Evolutionary conservation across 2,888 invertebrate genomes (phyloP), one percentile per base, ranked within the genome.

Genomic region (Zaprionus bogoriensis): DNA sequence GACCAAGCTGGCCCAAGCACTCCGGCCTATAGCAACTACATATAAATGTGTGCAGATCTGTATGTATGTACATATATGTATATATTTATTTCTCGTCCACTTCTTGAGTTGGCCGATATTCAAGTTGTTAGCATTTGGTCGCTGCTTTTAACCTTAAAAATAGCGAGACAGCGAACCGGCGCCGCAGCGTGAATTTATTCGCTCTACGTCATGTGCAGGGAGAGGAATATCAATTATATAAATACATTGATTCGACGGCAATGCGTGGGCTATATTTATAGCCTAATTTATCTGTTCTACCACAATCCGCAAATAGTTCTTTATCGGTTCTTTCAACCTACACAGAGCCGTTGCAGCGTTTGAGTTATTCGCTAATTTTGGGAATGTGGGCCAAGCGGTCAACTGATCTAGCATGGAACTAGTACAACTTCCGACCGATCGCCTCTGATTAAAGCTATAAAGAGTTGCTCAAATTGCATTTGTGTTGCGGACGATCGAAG

Each of bases 191-290:
- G n/a, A 17, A 57, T 58, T 51, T 67, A 67, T 65, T 20, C 25
- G 38, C 7, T 32, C 42, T 58, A 66, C 66, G 58, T 65, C 67
- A 45, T 48, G 17, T 44, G 36, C 27, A 4, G 32, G 22, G n/a
- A 27, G 25, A 25, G 32, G 9, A 6, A 38, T 50, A 38, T n/a
- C 23, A 17, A 39, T 36, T 10, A 45, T 39, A 10, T n/a, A 20
- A 17, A 41, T 22, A 22, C 41, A 12, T 71, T 19, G 28, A 53
- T 30, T 25, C 14, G 44, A 46, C 36, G n/a, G 19, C 25, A 41
- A 14, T 51, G 57, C 41, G 74, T 73, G 61, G 61, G 70, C 36
- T 14, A 30, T 52, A 61, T 52, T 60, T 50, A 53, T 57, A 42
- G 41, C 12, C 23, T n/a, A 23, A 55, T 52, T 52, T 58, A 17